phyloP scores from a whole-genome alignment of 2,797 vertebrate genomes.

The Echeneis naucrates region DNA sequence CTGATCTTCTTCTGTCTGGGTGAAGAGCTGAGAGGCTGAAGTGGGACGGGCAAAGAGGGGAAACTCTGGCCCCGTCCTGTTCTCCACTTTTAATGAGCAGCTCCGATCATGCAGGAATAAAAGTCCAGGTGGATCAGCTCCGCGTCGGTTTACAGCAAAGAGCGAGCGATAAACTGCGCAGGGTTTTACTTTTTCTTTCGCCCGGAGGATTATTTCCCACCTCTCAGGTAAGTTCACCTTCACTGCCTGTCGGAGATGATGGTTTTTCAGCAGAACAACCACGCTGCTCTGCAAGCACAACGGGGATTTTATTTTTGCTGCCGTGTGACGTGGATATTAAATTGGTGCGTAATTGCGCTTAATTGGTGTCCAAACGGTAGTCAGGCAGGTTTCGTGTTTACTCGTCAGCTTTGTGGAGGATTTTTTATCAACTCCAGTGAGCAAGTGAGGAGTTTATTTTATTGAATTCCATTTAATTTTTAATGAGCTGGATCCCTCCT shows the following conservation, averaged over 20 bases:
- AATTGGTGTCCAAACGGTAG: not conserved
- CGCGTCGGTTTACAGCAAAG: constrained; percentile 36
- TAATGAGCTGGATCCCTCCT: too few species aligned
- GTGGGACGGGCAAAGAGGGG: constrained; percentile 77
- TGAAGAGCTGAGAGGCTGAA: constrained; percentile 58
- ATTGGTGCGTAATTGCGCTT: constrained; percentile 35
- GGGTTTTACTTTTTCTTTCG: constrained; percentile 35
- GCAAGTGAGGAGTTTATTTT: too few species aligned
- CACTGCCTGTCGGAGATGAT: not conserved
- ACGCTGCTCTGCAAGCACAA: not conserved
- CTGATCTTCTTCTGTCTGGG: constrained; percentile 49
- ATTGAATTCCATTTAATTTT: too few species aligned
- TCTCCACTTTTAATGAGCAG: constrained; percentile 79
- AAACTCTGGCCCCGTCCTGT: constrained; percentile 69
- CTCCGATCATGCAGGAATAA: constrained; percentile 65
- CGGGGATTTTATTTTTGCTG: constrained; percentile 3
- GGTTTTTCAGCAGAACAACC: not conserved
- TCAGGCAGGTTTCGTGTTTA: not conserved
- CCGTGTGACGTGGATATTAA: constrained; percentile 29
- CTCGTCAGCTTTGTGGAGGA: not conserved
- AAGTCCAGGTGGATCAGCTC: constrained; percentile 71
- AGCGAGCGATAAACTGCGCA: constrained; percentile 22
- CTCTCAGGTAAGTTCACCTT: constrained; percentile 70
- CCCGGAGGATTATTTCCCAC: constrained; percentile 50
- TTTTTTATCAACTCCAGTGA: too few species aligned